phyloP scores from a whole-genome alignment of 2,888 invertebrate species.

The Tetragonisca angustula region DNA sequence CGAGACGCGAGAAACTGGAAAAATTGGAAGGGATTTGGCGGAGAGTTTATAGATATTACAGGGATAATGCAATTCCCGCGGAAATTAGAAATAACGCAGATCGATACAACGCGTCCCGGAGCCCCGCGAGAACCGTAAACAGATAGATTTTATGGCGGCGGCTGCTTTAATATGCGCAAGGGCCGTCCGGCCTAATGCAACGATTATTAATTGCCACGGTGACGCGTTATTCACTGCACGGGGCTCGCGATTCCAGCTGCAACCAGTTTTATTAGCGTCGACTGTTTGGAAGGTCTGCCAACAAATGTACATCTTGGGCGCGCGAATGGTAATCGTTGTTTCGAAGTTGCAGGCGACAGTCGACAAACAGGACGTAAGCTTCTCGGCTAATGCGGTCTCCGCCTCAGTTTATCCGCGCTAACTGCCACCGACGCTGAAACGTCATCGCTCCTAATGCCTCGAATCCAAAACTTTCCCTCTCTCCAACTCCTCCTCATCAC shows the following conservation, averaged over 20 bases:
- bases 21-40: too few species aligned
- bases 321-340: constrained; percentile 73
- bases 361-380: constrained; percentile 59
- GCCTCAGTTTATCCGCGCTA: constrained; percentile 57
- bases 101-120: constrained; percentile 9
- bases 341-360: constrained; percentile 60
- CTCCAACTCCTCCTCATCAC: too few species aligned
- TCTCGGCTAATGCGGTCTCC: constrained; percentile 61
- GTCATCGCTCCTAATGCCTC: constrained; percentile 58
- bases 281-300: constrained; percentile 64
- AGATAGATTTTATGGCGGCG: constrained; percentile 62
- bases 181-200: constrained; percentile 59
- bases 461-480: constrained; percentile 39
- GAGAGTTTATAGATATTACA: too few species aligned
- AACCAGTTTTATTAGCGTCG: constrained; percentile 67
- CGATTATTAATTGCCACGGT: constrained; percentile 68
- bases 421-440: constrained; percentile 40
- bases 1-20: too few species aligned
- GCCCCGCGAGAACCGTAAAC: constrained; percentile 46
- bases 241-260: constrained; percentile 57
- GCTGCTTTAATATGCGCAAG: constrained; percentile 53
- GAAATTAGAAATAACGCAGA: constrained; percentile 1
- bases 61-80: not conserved
- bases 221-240: constrained; percentile 63
- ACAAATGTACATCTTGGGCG: constrained; percentile 71